Base-by-base conservation (phyloP, 1,140 invertebrate species). In the Neodiprion fabricii region DNA sequence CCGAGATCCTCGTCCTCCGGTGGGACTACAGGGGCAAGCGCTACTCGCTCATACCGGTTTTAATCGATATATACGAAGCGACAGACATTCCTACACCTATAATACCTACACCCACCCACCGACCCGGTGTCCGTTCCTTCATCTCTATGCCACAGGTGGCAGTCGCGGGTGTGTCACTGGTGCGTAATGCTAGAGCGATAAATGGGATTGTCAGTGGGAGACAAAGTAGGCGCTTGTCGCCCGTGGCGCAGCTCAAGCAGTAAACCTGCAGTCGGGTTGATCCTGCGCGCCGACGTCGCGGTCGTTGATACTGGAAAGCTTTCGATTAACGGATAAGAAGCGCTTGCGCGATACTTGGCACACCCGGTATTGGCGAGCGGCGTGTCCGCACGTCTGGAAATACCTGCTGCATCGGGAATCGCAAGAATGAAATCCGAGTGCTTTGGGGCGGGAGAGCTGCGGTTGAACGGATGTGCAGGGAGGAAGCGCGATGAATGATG, bases 171-270 rank as follows among this genome's bases (percentile, higher is more conserved):
- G 53, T 40, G 28, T 40, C 28, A 40, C 28, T 40, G 28, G 28
- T 40, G 28, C 28, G 28, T 61, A 61, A 61, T 17, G 53, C n/a
- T 61, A 61, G 11, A 61, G 53, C 53, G 53, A 61, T 61, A 61
- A 61, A 61, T 61, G 53, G 53, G 11, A 61, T 61, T 61, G 53
- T 61, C 7, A 61, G 53, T 61, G 53, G 53, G 53, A 61, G 53
- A 61, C 53, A 61, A 61, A 61, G 53, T 9, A 61, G 53, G n/a
- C 11, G 11, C 53, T 61, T 61, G 53, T 61, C n/a, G 53, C 53
- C 53, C 3, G 53, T 61, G 53, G 53, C 7, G 53, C n/a, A 40
- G 28, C 28, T 40, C 28, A 40, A 40, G 28, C 28, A 40, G 28
- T 40, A 61, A 9, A 12, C n/a, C 11, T 12, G 53, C 53, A 12